Conservation (phyloP, 2,797 vertebrate species). For the Protonibea diacanthus region DNA sequence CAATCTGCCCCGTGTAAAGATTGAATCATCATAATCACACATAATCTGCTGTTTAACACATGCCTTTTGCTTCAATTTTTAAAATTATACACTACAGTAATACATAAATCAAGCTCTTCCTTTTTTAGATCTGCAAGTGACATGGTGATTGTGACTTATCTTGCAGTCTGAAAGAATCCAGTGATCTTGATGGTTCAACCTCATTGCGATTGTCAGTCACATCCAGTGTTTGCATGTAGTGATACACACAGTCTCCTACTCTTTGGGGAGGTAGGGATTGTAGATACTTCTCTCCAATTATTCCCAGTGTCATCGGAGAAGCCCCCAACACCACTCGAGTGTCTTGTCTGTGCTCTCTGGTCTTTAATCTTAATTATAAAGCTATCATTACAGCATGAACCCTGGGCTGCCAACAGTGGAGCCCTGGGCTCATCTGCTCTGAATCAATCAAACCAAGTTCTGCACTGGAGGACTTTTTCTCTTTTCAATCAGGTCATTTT, state of each 20-base stretch:
- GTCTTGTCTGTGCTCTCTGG: conserved; percentile 83
- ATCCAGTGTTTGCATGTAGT: conserved; percentile 66
- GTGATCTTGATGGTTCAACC: conserved; percentile 28
- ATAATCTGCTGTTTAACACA: conserved; percentile 76
- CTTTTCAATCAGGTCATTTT: conserved; percentile 79
- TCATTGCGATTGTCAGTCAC: conserved; percentile 50
- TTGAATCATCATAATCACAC: conserved; percentile 77
- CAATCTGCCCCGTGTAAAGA: conserved; percentile 77
- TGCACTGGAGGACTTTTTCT: conserved; percentile 78
- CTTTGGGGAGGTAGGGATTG: conserved; percentile 70
- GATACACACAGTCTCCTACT: conserved; percentile 53
- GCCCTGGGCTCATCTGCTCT: conserved; percentile 83
- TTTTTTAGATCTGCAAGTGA: conserved; percentile 23
- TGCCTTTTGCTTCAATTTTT: conserved; percentile 71
- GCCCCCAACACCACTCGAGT: conserved; percentile 80
- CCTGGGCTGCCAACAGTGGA: conserved; percentile 83
- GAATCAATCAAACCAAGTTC: conserved; percentile 87
- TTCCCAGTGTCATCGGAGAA: conserved; percentile 82
- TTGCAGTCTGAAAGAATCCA: neutral
- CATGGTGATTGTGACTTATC: conserved; percentile 24
- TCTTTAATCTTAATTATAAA: conserved; percentile 92
- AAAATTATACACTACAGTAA: conserved; percentile 53
- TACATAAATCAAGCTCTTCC: conserved; percentile 50
- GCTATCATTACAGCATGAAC: conserved; percentile 87
- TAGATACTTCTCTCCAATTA: conserved; percentile 83